Evolutionary conservation across 2,797 vertebrate species (phyloP).

Genomic region (Emydoidea blandingii): DNA sequence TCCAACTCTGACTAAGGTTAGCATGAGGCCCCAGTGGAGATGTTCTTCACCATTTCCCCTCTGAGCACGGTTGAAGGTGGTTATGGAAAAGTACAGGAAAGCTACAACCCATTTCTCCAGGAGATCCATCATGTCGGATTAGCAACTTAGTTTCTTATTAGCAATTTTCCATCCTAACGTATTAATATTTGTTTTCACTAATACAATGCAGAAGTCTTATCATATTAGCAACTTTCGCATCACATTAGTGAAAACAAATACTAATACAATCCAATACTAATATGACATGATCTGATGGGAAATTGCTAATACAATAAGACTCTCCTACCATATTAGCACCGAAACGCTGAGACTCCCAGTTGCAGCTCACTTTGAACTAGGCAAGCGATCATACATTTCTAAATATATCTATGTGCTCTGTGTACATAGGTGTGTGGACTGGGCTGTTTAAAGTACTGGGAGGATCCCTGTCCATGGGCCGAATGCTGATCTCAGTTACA

Average conservation of each 20-base stretch:
- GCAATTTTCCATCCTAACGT: slow-evolving; percentile 78
- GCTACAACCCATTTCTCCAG: slow-evolving; percentile 61
- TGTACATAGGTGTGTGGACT: fast-evolving
- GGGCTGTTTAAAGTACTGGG: background rate
- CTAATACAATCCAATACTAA: slow-evolving; percentile 72
- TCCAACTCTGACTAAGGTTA: background rate
- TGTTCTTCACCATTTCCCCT: background rate
- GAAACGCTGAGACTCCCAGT: slow-evolving; percentile 36
- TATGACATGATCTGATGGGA: slow-evolving; percentile 77
- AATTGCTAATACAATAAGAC: slow-evolving; percentile 77
- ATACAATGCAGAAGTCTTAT: slow-evolving; percentile 81
- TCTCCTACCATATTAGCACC: slow-evolving; percentile 30
- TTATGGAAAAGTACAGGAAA: slow-evolving; percentile 73
- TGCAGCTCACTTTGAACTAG: slow-evolving; percentile 17
- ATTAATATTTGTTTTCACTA: slow-evolving; percentile 84
- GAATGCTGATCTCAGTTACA: background rate
- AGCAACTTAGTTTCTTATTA: slow-evolving; percentile 78
- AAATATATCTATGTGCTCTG: fast-evolving
- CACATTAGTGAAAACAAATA: slow-evolving; percentile 82
- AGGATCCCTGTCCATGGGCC: background rate
- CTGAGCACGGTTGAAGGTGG: slow-evolving; percentile 6
- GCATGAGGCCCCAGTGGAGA: background rate
- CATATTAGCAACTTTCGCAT: slow-evolving; percentile 84
- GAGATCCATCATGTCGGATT: slow-evolving; percentile 78
- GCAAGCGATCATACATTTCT: background rate